Evolutionary conservation across 2,888 invertebrate species (phyloP), one percentile per base, ranked within the genome.

Genomic region (Fabriciana adippe): DNA sequence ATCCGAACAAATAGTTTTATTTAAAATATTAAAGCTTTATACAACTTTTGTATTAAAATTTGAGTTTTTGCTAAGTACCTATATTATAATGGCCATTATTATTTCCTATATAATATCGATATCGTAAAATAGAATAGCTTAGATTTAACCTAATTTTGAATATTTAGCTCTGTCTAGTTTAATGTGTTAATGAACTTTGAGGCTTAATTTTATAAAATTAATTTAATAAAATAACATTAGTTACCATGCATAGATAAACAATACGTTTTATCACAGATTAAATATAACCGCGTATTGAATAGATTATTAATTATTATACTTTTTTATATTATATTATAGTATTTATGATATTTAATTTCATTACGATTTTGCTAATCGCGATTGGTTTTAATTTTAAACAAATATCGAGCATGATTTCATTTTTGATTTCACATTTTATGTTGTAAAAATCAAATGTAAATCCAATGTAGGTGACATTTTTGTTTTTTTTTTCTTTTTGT

Each of bases 181-280:
- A 66, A 31, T 60, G 67, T 67, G 55, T 67, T 69, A 64, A 64
- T 59, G 64, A 54, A 61, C 31, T 64, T 26, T 60, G 69, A 69
- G 69, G 69, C 69, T 67, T 67, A 45, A 61, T 54, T 62, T 67
- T 53, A 62, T 41, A 45, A 63, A 21, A 64, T 48, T 60, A 66
- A 61, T 61, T 57, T 35, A 66, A 51, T 61, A 47, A 18, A 53
- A 47, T 51, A 55, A 61, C 60, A 68, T 60, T 66, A 57, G 68
- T 69, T 69, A 69, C 68, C 68, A 66, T 26, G 26, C 26, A 26
- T 57, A 69, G 56, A 69, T 68, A 69, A 69, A 48, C 31, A 57
- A 66, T 41, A 18, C 50, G 26, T 16, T 45, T 45, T 63, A 60
- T 51, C 11, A 26, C 63, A 67, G 53, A 66, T 41, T 55, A 47